phyloP scores from a whole-genome alignment of 1,140 invertebrate species.

The Aphidius ervi region DNA sequence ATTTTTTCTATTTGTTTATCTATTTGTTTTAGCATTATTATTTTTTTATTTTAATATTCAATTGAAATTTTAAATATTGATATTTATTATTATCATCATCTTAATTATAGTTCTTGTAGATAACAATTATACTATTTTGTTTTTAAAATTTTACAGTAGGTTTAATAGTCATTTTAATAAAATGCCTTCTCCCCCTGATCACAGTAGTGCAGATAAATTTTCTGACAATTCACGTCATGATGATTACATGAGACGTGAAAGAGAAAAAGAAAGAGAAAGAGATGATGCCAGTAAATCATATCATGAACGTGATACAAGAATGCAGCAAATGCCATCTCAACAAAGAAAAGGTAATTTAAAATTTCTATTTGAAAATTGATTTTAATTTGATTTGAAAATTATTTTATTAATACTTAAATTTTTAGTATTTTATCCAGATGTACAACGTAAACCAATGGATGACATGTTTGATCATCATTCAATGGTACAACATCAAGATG shows the following conservation, averaged over 20 bases:
- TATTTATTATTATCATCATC: background rate
- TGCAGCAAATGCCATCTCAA: conserved; percentile 32
- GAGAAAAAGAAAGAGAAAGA: conserved; percentile 45
- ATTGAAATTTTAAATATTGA: no score
- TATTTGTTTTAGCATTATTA: no score
- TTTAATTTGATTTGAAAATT: no score
- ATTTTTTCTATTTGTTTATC: conserved; percentile 8
- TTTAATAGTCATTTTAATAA: conserved; percentile 52
- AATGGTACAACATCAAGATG: conserved; percentile 42
- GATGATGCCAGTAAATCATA: conserved; percentile 46
- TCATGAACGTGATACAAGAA: conserved; percentile 46
- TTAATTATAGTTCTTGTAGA: conserved; percentile 4
- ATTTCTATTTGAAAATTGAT: no score
- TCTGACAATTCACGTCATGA: conserved; percentile 38
- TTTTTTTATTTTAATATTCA: no score
- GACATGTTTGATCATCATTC: conserved; percentile 52
- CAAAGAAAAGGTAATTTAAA: conserved; percentile 42
- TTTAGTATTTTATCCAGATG: conserved; percentile 31
- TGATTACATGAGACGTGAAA: conserved; percentile 30
- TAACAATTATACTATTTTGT: conserved; percentile 16
- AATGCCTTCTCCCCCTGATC: conserved; percentile 48
- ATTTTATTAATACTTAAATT: conserved; percentile 13
- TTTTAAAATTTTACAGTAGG: conserved; percentile 45
- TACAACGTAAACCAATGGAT: conserved; percentile 47
- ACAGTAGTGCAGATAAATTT: conserved; percentile 49